Percentiles rank a stretch among this genome's conserved stretches.
Evolutionary conservation across 2,113 vertebrate genomes (phyloP).

Genomic region (Prochilodus magdalenae): DNA sequence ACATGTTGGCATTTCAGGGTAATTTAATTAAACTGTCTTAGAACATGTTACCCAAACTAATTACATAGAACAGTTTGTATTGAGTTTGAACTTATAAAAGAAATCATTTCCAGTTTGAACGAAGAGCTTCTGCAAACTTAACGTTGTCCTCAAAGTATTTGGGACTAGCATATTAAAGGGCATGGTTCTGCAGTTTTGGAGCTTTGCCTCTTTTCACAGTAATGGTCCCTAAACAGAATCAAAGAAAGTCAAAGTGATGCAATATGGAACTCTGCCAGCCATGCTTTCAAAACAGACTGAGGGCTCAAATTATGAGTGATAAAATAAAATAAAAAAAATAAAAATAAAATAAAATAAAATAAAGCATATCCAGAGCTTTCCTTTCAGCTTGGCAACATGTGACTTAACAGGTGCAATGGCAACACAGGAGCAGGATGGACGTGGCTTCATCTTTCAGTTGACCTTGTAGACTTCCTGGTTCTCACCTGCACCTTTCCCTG

Average conservation of each 20-base stretch:
- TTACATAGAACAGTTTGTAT: too few species aligned
- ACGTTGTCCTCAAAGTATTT: not conserved
- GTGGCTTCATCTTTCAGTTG: not conserved
- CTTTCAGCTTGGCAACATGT: not conserved
- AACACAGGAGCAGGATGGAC: not conserved
- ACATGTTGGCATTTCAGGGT: too few species aligned
- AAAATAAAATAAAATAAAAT: not conserved
- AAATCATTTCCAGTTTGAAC: too few species aligned
- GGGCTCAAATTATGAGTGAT: conserved; percentile 45
- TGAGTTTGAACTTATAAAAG: too few species aligned
- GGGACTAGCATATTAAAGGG: not conserved
- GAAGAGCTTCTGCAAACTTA: not conserved
- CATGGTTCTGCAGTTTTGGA: not conserved
- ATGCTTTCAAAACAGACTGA: conserved; percentile 44
- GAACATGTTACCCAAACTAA: too few species aligned
- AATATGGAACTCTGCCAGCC: conserved; percentile 52
- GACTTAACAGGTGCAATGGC: conserved; percentile 22
- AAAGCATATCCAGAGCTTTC: conserved; percentile 10
- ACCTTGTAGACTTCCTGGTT: not conserved
- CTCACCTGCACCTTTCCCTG: not conserved
- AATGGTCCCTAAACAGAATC: too few species aligned
- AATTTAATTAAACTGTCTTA: too few species aligned
- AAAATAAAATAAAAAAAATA: conserved; percentile 24
- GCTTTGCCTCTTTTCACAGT: not conserved
- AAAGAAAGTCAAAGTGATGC: conserved; percentile 34